Percentiles rank a stretch among this genome's conserved stretches.
These are phyloP conservation scores for Microtus pennsylvanicus DNA, from an alignment of 2,113 vertebrate genomes.

Conservation along the genomic window DNA sequence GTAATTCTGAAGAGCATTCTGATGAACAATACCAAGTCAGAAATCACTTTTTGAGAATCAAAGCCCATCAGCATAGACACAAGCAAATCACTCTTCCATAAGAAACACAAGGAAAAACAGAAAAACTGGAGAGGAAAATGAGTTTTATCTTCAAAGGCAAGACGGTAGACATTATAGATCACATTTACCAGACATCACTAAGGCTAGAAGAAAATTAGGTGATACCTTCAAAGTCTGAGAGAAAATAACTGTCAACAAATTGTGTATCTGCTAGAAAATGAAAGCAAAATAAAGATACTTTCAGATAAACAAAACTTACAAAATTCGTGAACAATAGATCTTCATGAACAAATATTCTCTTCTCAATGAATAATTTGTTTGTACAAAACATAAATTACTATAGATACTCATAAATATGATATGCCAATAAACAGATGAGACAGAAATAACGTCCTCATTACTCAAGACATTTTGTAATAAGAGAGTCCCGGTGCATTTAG, in stretches of 20 bases:
- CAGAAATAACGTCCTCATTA: conserved; percentile 55
- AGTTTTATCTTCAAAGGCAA: conserved; percentile 30
- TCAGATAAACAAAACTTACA: conserved; percentile 8
- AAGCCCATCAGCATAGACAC: not conserved
- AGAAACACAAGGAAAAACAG: conserved; percentile 1
- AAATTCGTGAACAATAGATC: not conserved
- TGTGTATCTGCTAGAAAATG: not conserved
- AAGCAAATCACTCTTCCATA: not conserved
- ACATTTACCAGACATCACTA: not conserved
- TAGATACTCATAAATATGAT: not conserved
- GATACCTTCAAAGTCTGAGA: conserved; percentile 40
- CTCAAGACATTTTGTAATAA: not conserved
- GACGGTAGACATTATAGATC: not conserved
- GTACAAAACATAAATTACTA: conserved; percentile 8
- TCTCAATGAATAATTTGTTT: conserved; percentile 61
- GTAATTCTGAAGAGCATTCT: conserved; percentile 2
- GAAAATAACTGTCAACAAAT: conserved; percentile 20
- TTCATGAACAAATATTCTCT: not conserved
- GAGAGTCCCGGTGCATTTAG: not conserved
- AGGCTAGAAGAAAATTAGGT: conserved; percentile 40
- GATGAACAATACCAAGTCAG: not conserved
- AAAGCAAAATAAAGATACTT: conserved; percentile 41
- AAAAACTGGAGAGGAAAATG: not conserved
- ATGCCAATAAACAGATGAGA: conserved; percentile 29
- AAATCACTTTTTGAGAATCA: not conserved